These are phyloP conservation scores for Leptodactylus fallax DNA, from an alignment of 2,797 vertebrate genomes.

Conservation along the genomic window DNA sequence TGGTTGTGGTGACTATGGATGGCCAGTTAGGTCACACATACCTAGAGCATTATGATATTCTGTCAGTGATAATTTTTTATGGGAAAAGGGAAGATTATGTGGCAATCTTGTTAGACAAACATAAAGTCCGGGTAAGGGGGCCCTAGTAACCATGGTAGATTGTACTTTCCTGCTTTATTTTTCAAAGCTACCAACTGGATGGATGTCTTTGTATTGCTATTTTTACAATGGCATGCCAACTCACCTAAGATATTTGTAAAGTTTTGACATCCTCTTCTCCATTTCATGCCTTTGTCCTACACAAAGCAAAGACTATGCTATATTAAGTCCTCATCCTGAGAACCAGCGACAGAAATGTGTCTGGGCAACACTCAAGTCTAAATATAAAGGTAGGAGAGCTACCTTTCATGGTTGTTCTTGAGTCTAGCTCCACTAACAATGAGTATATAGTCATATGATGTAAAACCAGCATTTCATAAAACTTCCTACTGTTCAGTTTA, in stretches of 20 bases:
- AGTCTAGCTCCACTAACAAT: not conserved
- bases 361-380: not conserved
- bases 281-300: slow-evolving; percentile 63
- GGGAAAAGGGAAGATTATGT: not conserved
- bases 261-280: slow-evolving; percentile 68
- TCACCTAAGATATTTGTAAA: slow-evolving; percentile 70
- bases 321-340: slow-evolving; percentile 54
- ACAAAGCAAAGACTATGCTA: slow-evolving; percentile 67
- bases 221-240: slow-evolving; percentile 51
- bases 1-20: not conserved
- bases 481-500: not conserved
- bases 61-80: too few species aligned
- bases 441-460: not conserved
- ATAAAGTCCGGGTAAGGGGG: not conserved
- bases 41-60: too few species aligned
- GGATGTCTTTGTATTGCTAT: too few species aligned
- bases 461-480: not conserved
- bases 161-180: too few species aligned
- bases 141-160: not conserved
- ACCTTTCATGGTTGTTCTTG: not conserved
- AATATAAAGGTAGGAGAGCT: not conserved
- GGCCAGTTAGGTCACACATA: not conserved
- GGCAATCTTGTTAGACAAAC: too few species aligned
- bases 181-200: not conserved
- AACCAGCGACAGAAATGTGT: not conserved